phyloP scores from a whole-genome alignment of 2,888 invertebrate genomes.

The Amphimallon solstitiale region DNA sequence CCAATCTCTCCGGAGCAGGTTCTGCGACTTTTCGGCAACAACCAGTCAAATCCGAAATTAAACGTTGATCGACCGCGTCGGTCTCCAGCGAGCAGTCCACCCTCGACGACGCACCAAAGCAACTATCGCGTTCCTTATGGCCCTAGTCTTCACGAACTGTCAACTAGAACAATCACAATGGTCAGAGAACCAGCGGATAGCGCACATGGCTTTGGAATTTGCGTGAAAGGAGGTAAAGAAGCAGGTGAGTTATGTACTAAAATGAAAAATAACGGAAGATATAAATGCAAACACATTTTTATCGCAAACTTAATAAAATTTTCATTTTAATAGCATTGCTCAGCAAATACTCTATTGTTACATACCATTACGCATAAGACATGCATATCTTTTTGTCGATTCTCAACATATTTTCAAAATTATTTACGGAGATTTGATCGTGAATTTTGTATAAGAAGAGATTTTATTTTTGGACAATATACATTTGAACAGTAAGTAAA shows the following conservation, averaged over 20 bases:
- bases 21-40: constrained; percentile 59
- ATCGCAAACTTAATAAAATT: too few species aligned
- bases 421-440: too few species aligned
- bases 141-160: constrained; percentile 77
- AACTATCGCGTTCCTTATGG: constrained; percentile 59
- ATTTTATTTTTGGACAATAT: too few species aligned
- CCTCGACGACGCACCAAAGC: constrained; percentile 81
- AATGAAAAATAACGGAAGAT: background rate
- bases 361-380: too few species aligned
- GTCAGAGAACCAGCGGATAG: constrained; percentile 82
- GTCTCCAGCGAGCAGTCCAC: constrained; percentile 81
- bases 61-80: constrained; percentile 59
- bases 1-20: constrained; percentile 87
- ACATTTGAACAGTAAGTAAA: too few species aligned
- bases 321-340: too few species aligned
- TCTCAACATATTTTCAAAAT: too few species aligned
- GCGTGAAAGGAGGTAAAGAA: constrained; percentile 91
- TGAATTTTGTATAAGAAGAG: too few species aligned
- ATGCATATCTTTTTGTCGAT: too few species aligned
- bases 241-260: constrained; percentile 70
- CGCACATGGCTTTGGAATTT: constrained; percentile 88
- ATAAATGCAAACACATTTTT: too few species aligned
- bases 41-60: constrained; percentile 52
- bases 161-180: constrained; percentile 88
- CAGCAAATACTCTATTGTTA: too few species aligned